Evolutionary conservation across 2,113 vertebrate genomes (phyloP).

Genomic region (Nipponia nippon): DNA sequence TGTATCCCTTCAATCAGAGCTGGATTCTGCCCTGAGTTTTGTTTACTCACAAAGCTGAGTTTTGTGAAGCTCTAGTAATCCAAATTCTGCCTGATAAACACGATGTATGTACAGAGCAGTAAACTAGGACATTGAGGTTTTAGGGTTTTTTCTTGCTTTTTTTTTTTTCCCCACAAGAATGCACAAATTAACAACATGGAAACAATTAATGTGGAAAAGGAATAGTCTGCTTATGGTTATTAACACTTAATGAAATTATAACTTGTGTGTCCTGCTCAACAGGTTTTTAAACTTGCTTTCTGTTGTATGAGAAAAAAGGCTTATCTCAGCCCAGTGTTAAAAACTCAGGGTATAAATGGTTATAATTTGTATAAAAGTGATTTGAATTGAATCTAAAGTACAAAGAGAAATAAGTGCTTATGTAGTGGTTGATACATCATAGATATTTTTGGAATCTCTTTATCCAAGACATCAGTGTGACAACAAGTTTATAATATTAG

Average conservation of each 20-base stretch:
- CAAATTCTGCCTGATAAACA: neutral
- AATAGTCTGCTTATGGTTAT: neutral
- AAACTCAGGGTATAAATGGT: neutral
- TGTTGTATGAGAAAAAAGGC: neutral
- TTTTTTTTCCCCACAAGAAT: neutral
- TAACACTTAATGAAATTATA: neutral
- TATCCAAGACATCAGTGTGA: neutral
- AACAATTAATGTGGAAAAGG: neutral
- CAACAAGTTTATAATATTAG: neutral
- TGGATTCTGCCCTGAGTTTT: neutral
- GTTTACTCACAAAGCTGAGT: neutral
- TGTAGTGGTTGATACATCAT: neutral
- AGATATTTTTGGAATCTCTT: slow-evolving; percentile 15
- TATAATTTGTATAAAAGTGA: neutral
- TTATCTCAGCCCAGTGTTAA: neutral
- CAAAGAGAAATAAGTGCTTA: neutral
- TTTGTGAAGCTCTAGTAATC: neutral
- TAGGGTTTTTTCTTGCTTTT: neutral
- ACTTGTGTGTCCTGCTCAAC: neutral
- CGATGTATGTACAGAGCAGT: neutral
- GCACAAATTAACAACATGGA: neutral
- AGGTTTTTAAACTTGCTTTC: neutral
- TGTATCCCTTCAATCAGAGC: neutral
- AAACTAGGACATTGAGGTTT: neutral
- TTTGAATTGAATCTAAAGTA: neutral